Evolutionary conservation across 2,888 invertebrate genomes (phyloP), one percentile per base, ranked within the genome.

Genomic region (Plusia festucae): DNA sequence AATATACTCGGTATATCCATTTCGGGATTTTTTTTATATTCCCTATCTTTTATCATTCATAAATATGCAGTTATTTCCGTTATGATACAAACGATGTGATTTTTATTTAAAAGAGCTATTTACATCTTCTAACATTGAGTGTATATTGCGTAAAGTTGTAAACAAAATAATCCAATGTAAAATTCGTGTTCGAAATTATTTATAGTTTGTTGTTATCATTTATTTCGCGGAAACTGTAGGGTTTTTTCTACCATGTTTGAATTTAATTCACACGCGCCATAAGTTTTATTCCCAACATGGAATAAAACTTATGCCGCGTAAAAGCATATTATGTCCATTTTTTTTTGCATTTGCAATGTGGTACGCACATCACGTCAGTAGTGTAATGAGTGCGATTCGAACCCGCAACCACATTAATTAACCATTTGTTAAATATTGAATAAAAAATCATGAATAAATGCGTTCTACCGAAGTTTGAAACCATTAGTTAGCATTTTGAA

Each of bases 101-200:
- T 73, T 65, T 73, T 68, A 76, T 79, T 78, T 52, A 64, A 64
- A 72, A 72, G 32, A 59, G 18, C 51, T 6, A 56, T 51, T 54
- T 53, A 32, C 49, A 46, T 57, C 8, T 44, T 15, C 52, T 44
- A 51, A 22, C 18, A 57, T 73, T 53, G 30, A 32, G 46, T 64
- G 60, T 54, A 53, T 56, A n/a, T n/a, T n/a, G n/a, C n/a, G n/a
- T n/a, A n/a, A 55, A 0, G 53, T 60, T 49, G 60, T 68, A 53
- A 46, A 46, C 46, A 46, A 46, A 16, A 2, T 18, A n/a, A n/a
- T n/a, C n/a, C n/a, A 46, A 6, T 18, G n/a, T 9, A 2, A 18
- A 2, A 34, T 15, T 34, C n/a, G n/a, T 5, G 4, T 40, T 40
- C 4, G 5, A n/a, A 0, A n/a, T 40, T 15, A 6, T 40, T 40